Evolutionary conservation across 2,113 vertebrate genomes (phyloP).

Genomic region (Coturnix japonica): DNA sequence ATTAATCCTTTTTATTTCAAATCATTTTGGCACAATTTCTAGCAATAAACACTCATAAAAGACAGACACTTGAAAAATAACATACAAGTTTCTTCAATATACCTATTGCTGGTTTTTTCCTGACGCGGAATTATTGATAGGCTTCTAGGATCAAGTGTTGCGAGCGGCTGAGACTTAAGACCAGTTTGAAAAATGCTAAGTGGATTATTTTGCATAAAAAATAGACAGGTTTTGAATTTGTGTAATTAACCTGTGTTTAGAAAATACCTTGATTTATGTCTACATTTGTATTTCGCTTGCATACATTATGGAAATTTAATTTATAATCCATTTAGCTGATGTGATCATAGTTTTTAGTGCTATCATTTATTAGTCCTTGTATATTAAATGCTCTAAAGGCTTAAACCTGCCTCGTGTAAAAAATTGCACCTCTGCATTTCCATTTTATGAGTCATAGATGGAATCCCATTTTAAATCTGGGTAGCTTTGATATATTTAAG

Average conservation of each 20-base stretch:
- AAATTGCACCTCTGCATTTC: constrained; percentile 87
- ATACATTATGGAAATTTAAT: constrained; percentile 99
- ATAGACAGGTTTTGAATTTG: constrained; percentile 92
- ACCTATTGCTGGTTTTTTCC: constrained; percentile 84
- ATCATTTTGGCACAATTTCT: constrained; percentile 99
- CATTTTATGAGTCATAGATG: constrained; percentile 93
- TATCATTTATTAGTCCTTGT: constrained; percentile 96
- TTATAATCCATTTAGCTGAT: constrained; percentile 99
- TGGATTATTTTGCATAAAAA: constrained; percentile 99
- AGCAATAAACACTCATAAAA: constrained; percentile 98
- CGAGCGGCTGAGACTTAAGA: constrained; percentile 80
- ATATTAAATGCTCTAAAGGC: constrained; percentile 90
- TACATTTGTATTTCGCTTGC: constrained; percentile 91
- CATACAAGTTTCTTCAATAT: constrained; percentile 84
- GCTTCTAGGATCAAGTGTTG: constrained; percentile 82
- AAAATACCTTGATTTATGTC: constrained; percentile 97
- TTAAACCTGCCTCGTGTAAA: constrained; percentile 84
- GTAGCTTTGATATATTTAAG: constrained; percentile 74
- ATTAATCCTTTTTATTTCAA: constrained; percentile 96
- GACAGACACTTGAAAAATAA: constrained; percentile 88
- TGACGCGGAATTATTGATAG: constrained; percentile 91
- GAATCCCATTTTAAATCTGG: constrained; percentile 87
- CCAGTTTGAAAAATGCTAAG: constrained; percentile 90
- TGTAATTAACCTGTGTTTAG: constrained; percentile 99
- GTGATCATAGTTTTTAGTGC: constrained; percentile 93